A percentile compares a stretch with the other conserved stretches of the same genome.
Conservation (phyloP, 2,888 invertebrate species). For the Drosophila merina region DNA sequence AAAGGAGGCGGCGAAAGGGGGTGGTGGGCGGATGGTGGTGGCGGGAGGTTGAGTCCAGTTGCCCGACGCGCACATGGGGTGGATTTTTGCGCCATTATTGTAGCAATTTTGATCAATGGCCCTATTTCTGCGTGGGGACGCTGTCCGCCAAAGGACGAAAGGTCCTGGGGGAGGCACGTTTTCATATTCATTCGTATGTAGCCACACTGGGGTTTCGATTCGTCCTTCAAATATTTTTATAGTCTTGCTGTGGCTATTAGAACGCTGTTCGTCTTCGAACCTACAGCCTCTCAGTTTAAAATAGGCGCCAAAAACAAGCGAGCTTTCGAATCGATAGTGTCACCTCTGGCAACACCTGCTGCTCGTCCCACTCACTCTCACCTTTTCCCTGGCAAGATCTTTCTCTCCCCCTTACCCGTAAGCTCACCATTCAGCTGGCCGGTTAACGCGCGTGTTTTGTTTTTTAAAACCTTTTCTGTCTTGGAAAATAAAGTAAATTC, state of each 20-base stretch:
- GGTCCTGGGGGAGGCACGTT: not conserved
- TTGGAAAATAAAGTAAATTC: not conserved
- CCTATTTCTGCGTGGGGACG: conserved; percentile 62
- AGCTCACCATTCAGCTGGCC: not conserved
- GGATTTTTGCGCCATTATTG: conserved; percentile 82
- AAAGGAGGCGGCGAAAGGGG: conserved; percentile 7
- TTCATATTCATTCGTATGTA: not conserved
- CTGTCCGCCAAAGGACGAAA: conserved; percentile 49
- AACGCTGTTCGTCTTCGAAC: not conserved
- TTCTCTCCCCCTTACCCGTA: too few species aligned
- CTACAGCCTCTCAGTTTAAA: not conserved
- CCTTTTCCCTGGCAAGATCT: not conserved
- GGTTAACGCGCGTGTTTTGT: not conserved
- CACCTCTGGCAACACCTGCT: not conserved
- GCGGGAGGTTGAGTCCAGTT: conserved; percentile 12
- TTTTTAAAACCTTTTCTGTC: not conserved
- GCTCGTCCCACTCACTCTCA: not conserved
- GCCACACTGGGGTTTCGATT: not conserved
- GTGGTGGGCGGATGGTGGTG: conserved; percentile 7
- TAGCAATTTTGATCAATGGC: conserved; percentile 81
- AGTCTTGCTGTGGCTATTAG: not conserved
- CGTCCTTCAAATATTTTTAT: not conserved
- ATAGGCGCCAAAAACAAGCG: not conserved
- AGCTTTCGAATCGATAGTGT: not conserved
- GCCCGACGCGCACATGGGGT: conserved; percentile 52